Base-by-base conservation (phyloP, 2,797 vertebrate species). In the Peromyscus aztecus region DNA sequence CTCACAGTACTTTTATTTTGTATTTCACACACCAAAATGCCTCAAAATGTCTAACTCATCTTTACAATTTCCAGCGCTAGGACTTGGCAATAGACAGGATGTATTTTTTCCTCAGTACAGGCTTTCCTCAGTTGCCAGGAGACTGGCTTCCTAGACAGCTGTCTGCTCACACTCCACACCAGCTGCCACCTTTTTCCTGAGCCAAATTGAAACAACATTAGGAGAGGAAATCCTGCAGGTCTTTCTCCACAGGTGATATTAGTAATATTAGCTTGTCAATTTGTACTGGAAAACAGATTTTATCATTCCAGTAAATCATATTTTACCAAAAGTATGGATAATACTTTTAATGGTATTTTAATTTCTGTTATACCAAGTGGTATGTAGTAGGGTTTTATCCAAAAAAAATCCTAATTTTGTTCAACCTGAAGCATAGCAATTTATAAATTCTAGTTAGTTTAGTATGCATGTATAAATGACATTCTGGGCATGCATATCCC, bases 121-220 rank as follows among this genome's bases (percentile, higher is more conserved):
- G 67, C 86, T 87, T 96, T 95, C 73, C 49, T 96, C 63, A 43
- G 88, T 94, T 95, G 88, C 96, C 90, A 93, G 61, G 95, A 97
- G 88, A 96, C 94, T 95, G 76, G 55, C 94, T 97, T 96, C 85
- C 94, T 95, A 96, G 91, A 86, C 94, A 96, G 88, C 89, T 95
- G 65, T 97, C 71, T 94, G 77, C 57, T 94, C 40, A 69, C 83
- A 92, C 49, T 55, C 34, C 91, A 81, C 17, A 83, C 89, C 94
- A 95, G 90, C 77, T 96, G 97, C 67, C 49, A 94, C 76, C n/a
- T 49, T 43, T 95, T 92, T 73, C 37, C 84, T 55, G 57, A 96
- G 95, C 95, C 95, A 97, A 96, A 93, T 65, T 10, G 4, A 92
- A 77, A 75, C 95, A 83, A 55, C n/a, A 49, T 96, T 78, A 71